These are phyloP conservation scores for Hedya salicella DNA, from an alignment of 2,888 invertebrate species.

Conservation along the genomic window DNA sequence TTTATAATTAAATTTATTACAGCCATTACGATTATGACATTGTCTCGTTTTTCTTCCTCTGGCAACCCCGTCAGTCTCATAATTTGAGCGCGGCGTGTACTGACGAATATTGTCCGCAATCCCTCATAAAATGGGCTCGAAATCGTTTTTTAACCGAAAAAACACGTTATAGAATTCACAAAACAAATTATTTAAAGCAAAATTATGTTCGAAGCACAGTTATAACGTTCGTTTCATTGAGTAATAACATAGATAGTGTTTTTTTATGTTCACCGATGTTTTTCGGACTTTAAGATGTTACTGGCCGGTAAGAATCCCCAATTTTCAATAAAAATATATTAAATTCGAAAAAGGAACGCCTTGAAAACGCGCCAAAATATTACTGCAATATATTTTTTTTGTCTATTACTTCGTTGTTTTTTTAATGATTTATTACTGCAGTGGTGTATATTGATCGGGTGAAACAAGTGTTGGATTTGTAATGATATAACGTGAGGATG, in stretches of 20 bases:
- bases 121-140: conserved; percentile 62
- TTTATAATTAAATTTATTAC: conserved; percentile 34
- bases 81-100: conserved; percentile 62
- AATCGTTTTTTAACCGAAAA: conserved; percentile 57
- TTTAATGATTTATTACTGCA: conserved; percentile 27
- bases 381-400: conserved; percentile 1
- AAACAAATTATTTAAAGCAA: conserved; percentile 53
- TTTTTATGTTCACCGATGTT: conserved; percentile 45
- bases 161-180: conserved; percentile 62
- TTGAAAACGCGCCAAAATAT: conserved; percentile 47
- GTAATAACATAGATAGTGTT: conserved; percentile 44
- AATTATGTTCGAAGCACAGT: conserved; percentile 68
- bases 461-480: conserved; percentile 25
- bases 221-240: conserved; percentile 69
- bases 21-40: conserved; percentile 48
- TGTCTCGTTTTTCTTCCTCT: conserved; percentile 48
- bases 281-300: conserved; percentile 48
- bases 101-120: conserved; percentile 53
- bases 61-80: conserved; percentile 65
- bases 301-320: conserved; percentile 51
- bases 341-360: conserved; percentile 47
- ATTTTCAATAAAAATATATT: conserved; percentile 45
- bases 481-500: conserved; percentile 34
- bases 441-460: conserved; percentile 29
- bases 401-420: conserved; percentile 4